Evolutionary conservation across 92 coral and sea anemone genomes (phyloP).

Genomic region (Porites lobata): DNA sequence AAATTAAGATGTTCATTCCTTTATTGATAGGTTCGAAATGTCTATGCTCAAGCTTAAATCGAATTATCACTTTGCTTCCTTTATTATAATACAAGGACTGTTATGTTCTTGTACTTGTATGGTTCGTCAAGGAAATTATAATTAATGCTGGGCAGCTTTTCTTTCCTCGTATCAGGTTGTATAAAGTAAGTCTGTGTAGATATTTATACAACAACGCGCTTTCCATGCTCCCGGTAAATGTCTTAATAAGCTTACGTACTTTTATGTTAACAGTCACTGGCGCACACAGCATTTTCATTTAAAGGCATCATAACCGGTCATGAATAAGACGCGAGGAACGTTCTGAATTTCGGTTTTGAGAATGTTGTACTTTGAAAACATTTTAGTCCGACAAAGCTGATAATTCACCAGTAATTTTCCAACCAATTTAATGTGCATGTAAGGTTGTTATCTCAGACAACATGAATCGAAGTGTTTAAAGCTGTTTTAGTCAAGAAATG

Average conservation of each 20-base stretch:
- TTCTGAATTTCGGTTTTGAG: not conserved
- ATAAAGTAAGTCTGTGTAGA: not conserved
- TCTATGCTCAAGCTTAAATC: not conserved
- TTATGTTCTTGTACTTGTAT: not conserved
- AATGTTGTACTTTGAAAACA: not conserved
- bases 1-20: not conserved
- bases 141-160: not conserved
- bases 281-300: not conserved
- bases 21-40: not conserved
- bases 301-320: slow-evolving; percentile 6
- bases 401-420: too few relatives aligned
- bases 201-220: too few relatives aligned
- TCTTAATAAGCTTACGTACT: not conserved
- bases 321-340: not conserved
- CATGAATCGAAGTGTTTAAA: too few relatives aligned
- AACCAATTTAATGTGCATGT: too few relatives aligned
- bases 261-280: not conserved
- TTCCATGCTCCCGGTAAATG: not conserved
- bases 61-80: not conserved
- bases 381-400: not conserved
- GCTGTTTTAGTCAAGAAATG: too few relatives aligned
- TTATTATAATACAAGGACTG: not conserved
- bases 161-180: not conserved
- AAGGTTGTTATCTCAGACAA: too few relatives aligned
- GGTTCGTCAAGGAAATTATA: not conserved